phyloP scores from a whole-genome alignment of 1,140 invertebrate species.

The Drosophila nebulosa region DNA sequence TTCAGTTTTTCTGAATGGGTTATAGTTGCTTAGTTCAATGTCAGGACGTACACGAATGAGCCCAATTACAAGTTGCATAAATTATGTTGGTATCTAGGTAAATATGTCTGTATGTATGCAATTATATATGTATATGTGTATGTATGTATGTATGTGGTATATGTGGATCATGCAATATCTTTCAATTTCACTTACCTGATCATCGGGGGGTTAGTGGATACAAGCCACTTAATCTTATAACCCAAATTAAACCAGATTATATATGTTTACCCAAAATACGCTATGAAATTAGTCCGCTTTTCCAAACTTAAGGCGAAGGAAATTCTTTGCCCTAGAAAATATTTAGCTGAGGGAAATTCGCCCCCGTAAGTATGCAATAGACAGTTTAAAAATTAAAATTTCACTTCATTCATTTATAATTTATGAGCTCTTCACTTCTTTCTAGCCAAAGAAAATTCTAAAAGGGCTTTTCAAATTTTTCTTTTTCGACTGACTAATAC shows the following conservation, averaged over 20 bases:
- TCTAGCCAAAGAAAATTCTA: no score
- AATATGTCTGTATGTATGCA: slow-evolving; percentile 1
- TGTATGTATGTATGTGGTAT: slow-evolving; percentile 22
- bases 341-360: no score
- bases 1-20: not conserved
- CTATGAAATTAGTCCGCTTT: slow-evolving; percentile 36
- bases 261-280: slow-evolving; percentile 26
- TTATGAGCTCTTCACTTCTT: no score
- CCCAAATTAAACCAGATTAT: not conserved
- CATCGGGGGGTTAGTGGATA: not conserved
- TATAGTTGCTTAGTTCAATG: slow-evolving; percentile 45
- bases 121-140: no score
- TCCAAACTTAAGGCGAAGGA: no score
- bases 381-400: no score
- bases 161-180: slow-evolving; percentile 48
- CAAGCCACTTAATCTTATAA: not conserved
- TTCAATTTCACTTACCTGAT: slow-evolving; percentile 52
- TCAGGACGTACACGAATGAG: slow-evolving; percentile 70
- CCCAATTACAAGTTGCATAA: slow-evolving; percentile 36
- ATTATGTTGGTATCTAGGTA: not conserved
- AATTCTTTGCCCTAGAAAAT: not conserved
- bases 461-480: no score
- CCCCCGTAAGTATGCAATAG: no score
- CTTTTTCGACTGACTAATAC: no score
- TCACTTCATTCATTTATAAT: no score